These are phyloP conservation scores for Lathronympha strigana DNA, from an alignment of 2,888 invertebrate genomes.

Conservation along the genomic window DNA sequence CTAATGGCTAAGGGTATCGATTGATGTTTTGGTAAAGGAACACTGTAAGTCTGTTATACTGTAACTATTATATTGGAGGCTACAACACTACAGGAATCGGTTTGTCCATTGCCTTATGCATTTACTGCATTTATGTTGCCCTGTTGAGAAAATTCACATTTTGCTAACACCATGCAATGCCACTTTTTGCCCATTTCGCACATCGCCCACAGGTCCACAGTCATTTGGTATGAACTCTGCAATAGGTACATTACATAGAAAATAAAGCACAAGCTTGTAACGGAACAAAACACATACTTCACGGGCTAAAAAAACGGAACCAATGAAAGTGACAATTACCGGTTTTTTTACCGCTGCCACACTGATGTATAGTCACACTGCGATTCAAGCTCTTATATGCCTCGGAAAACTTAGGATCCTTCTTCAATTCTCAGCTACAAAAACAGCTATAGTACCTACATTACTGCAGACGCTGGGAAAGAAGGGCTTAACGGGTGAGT, in stretches of 20 bases:
- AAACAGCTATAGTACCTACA: too few species aligned
- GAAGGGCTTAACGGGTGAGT: too few species aligned
- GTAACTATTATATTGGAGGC: neutral
- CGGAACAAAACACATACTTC: conserved; percentile 8
- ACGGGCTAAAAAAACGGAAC: neutral
- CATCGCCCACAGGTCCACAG: too few species aligned
- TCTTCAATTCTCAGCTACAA: too few species aligned
- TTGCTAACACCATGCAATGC: too few species aligned
- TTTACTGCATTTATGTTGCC: too few species aligned
- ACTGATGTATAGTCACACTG: neutral
- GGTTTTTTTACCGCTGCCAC: conserved; percentile 3
- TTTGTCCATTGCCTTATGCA: too few species aligned
- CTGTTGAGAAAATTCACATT: too few species aligned
- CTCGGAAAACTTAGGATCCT: neutral
- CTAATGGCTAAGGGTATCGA: conserved; percentile 36
- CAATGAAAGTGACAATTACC: conserved; percentile 7
- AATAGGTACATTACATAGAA: too few species aligned
- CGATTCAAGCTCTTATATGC: neutral
- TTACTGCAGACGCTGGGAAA: too few species aligned
- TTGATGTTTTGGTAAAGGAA: neutral
- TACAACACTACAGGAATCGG: neutral
- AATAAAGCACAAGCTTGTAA: neutral
- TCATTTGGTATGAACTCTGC: too few species aligned
- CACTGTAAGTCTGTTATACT: neutral
- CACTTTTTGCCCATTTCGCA: too few species aligned